Conservation (phyloP, 1,140 invertebrate genomes). For the Sipha flava region DNA sequence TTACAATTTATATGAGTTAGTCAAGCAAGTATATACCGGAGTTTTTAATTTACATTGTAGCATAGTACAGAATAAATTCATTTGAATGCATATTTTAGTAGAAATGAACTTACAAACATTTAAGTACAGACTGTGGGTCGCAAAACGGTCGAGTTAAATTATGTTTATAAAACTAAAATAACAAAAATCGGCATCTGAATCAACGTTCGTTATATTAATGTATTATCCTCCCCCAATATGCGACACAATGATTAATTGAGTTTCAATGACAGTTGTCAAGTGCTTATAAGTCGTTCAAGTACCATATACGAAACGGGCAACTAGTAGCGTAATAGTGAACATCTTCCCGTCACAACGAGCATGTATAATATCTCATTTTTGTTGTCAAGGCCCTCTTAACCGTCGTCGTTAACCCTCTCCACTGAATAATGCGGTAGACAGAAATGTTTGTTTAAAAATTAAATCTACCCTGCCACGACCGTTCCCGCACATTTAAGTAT, state of each 20-base stretch:
- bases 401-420: background rate
- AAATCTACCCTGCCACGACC: background rate
- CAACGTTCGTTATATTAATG: too few species aligned
- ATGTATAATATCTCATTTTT: background rate
- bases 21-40: too few species aligned
- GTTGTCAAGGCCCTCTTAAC: background rate
- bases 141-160: too few species aligned
- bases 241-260: background rate
- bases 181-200: background rate
- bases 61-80: too few species aligned
- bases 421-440: background rate
- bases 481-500: background rate
- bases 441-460: constrained; percentile 21
- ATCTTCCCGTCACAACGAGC: background rate
- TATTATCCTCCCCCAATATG: background rate
- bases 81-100: too few species aligned
- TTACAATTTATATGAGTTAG: too few species aligned
- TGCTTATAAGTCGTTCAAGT: background rate
- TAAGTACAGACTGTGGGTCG: too few species aligned
- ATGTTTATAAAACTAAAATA: background rate
- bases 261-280: background rate
- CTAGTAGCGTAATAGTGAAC: background rate
- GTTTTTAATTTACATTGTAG: too few species aligned
- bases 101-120: too few species aligned
- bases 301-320: background rate